Base-by-base conservation (phyloP, 1,140 invertebrate genomes). In the Oryzaephilus surinamensis region DNA sequence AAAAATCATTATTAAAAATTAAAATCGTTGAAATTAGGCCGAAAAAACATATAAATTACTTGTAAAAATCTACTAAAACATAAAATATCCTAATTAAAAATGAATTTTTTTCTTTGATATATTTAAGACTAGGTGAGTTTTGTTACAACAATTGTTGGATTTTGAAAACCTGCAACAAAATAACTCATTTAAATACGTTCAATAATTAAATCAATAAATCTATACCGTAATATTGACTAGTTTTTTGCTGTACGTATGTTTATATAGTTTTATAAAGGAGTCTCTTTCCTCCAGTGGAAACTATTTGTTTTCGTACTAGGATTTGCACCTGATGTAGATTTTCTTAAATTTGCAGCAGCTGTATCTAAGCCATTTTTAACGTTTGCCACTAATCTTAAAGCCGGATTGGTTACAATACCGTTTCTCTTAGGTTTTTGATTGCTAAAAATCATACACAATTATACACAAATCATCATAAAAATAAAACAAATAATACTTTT, bases 341-440 rank as follows among this genome's bases (percentile, higher is more conserved):
- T 61, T 26, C 64, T 51, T 27, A 65, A 53, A 48, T 64, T 62
- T n/a, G 64, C 66, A 5, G 70, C 71, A 7, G 71, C 71, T 8
- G 69, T 67, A 55, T 81, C 77, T 48, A 81, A 68, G 46, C 77
- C 77, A 58, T 76, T 79, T 52, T 75, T 74, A 46, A 87, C 81
- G 21, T 72, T 73, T 15, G 69, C 70, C 20, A 76, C 71, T 34
- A 85, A 68, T 51, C 81, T 71, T 69, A 89, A 78, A 36, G 87
- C 89, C 21, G 89, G 89, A 62, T 94, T 94, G 3, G 87, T 90
- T 6, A 91, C 86, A 43, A 92, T 88, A 3, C 89, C 88, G 58
- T 92, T 93, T 43, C 88, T 73, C 61, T 80, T 81, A 54, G 73
- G 72, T 61, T 81, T 82, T 45, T 71, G 58, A 59, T 66, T 67